Evolutionary conservation across 2,797 vertebrate genomes (phyloP), one percentile per base, ranked within the genome.

Genomic region (Scarus forsteni): DNA sequence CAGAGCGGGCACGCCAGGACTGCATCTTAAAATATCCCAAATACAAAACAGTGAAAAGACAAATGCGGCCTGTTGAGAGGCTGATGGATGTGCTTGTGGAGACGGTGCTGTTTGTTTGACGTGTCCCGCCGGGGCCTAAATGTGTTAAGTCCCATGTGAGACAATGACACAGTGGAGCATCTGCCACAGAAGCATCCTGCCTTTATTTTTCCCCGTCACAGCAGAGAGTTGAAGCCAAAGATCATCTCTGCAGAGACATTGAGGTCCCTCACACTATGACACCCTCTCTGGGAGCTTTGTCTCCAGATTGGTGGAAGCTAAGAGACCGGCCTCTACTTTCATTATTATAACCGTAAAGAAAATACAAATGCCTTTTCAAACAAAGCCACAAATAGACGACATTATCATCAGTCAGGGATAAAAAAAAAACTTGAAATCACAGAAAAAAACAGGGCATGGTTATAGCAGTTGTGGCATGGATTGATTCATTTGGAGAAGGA

Each of bases 81-180:
- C 74, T 73, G 81, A 81, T 72, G 75, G 81, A 84, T 44, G 46
- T 34, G 70, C n/a, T 59, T 72, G 46, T 13, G 39, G 63, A 55
- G 56, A 66, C 79, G 64, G 71, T 72, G 77, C 69, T 83, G 77
- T 79, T 84, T 88, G 71, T 87, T 81, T 85, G 71, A 70, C 8
- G 19, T 75, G 64, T 88, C 88, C 88, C 78, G 3, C 48, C 42
- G 80, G 81, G 63, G 51, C 59, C 44, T 79, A 63, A 79, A 83
- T 88, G 86, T 88, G 85, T 75, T 79, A 54, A 52, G 63, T 88
- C 86, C 77, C 82, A 58, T 56, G 75, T 79, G 87, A 89, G 80
- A 72, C 45, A 46, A 64, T 13, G 52, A 55, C 66, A 70, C 69
- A 40, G 76, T 54, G 49, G 49, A 27, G 72, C 80, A 80, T 81